phyloP scores from a whole-genome alignment of 1,140 invertebrate species.

The Helicoverpa armigera region DNA sequence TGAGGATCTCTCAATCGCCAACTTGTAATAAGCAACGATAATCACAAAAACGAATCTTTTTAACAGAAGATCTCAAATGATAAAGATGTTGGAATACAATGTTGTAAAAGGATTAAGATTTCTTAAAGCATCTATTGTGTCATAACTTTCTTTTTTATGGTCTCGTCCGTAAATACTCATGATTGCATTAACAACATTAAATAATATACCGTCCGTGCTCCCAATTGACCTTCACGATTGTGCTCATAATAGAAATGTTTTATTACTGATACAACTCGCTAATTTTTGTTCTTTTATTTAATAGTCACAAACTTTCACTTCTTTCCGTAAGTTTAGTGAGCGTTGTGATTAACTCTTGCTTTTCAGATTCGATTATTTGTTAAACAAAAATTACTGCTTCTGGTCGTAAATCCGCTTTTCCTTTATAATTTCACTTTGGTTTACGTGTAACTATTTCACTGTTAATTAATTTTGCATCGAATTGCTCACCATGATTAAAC shows the following conservation, averaged over 20 bases:
- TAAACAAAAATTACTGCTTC: constrained; percentile 11
- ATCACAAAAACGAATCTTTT: neutral
- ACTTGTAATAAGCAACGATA: neutral
- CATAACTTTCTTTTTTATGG: constrained; percentile 45
- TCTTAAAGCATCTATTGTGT: constrained; percentile 24
- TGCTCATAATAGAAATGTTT: constrained; percentile 44
- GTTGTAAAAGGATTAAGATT: constrained; percentile 15
- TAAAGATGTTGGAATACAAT: neutral
- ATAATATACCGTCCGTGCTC: constrained; percentile 51
- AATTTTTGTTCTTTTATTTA: constrained; percentile 61
- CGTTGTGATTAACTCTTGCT: constrained; percentile 72
- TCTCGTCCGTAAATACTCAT: constrained; percentile 18
- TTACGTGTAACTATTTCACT: constrained; percentile 42
- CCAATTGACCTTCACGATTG: constrained; percentile 59
- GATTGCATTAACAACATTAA: constrained; percentile 47
- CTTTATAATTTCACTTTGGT: constrained; percentile 46
- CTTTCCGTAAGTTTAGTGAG: constrained; percentile 65
- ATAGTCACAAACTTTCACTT: constrained; percentile 64
- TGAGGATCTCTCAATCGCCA: neutral
- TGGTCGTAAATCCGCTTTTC: constrained; percentile 22
- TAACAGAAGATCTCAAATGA: neutral
- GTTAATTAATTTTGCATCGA: constrained; percentile 24
- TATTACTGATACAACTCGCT: constrained; percentile 48
- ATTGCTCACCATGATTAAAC: constrained; percentile 57
- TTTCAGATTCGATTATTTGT: constrained; percentile 60